These are phyloP conservation scores for Dioctria rufipes DNA, from an alignment of 2,888 invertebrate genomes.

Conservation along the genomic window DNA sequence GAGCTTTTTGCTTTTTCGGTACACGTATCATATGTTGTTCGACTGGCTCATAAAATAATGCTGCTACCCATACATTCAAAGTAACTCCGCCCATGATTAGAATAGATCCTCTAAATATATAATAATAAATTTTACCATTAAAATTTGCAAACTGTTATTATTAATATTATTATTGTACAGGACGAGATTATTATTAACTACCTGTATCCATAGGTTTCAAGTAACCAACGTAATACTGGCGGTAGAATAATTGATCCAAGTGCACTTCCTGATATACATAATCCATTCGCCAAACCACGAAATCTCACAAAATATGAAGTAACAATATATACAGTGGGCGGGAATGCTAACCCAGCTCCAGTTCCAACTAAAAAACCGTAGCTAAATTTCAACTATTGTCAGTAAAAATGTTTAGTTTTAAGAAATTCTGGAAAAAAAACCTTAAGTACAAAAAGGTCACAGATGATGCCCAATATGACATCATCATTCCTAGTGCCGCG, in stretches of 20 bases:
- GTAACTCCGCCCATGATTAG: conserved; percentile 87
- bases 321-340: conserved; percentile 91
- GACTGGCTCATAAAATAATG: conserved; percentile 87
- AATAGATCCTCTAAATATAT: conserved; percentile 79
- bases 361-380: conserved; percentile 87
- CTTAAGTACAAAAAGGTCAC: conserved; percentile 85
- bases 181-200: conserved; percentile 67
- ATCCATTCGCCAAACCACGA: conserved; percentile 87
- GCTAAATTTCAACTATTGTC: conserved; percentile 71
- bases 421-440: conserved; percentile 71
- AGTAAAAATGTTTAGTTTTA: conserved; percentile 21
- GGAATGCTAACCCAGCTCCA: conserved; percentile 89
- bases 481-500: conserved; percentile 87
- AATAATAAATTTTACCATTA: not conserved
- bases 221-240: conserved; percentile 80
- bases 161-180: not conserved
- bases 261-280: conserved; percentile 91
- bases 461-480: conserved; percentile 86
- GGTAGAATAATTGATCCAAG: conserved; percentile 89
- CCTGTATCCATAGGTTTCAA: conserved; percentile 84
- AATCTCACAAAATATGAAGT: conserved; percentile 87
- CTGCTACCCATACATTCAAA: conserved; percentile 88
- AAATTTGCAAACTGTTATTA: not conserved
- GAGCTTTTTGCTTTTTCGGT: conserved; percentile 68
- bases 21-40: conserved; percentile 84